Evolutionary conservation across 2,888 invertebrate species (phyloP).

Genomic region (Sarcophaga subvicina): DNA sequence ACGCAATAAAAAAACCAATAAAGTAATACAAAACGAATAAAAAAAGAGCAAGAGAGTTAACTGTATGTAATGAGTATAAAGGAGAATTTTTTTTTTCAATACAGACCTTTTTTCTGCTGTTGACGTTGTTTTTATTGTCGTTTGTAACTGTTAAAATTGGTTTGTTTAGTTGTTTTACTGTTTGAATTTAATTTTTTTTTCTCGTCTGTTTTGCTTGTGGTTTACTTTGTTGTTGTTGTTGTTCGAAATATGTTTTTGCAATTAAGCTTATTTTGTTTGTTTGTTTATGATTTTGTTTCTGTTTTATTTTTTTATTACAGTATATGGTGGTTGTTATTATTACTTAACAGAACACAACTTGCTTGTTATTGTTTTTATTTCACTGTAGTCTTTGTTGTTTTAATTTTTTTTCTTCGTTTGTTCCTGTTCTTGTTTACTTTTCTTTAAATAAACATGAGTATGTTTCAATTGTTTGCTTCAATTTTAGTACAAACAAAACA

Average conservation of each 20-base stretch:
- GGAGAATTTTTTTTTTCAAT: neutral
- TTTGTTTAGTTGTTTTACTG: constrained; percentile 16
- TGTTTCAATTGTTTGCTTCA: no score
- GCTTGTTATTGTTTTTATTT: constrained; percentile 31
- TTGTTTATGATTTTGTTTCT: constrained; percentile 22
- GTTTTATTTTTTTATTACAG: constrained; percentile 7
- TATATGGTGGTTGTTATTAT: constrained; percentile 7
- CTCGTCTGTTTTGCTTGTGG: neutral
- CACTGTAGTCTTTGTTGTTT: constrained; percentile 3
- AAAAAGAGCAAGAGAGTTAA: neutral
- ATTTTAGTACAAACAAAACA: no score
- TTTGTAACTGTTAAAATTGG: neutral
- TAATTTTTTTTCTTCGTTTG: neutral
- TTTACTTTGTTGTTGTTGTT: neutral
- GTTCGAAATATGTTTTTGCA: constrained; percentile 15
- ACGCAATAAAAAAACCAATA: neutral
- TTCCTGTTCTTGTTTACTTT: constrained; percentile 27
- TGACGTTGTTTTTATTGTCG: neutral
- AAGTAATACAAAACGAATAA: neutral
- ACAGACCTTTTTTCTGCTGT: constrained; percentile 44
- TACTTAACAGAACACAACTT: constrained; percentile 11
- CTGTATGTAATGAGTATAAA: neutral
- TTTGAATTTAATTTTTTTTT: constrained; percentile 4
- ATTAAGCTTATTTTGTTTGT: constrained; percentile 16
- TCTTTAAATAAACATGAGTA: neutral